Evolutionary conservation across 2,797 vertebrate genomes (phyloP).

Genomic region (Bufotes viridis): DNA sequence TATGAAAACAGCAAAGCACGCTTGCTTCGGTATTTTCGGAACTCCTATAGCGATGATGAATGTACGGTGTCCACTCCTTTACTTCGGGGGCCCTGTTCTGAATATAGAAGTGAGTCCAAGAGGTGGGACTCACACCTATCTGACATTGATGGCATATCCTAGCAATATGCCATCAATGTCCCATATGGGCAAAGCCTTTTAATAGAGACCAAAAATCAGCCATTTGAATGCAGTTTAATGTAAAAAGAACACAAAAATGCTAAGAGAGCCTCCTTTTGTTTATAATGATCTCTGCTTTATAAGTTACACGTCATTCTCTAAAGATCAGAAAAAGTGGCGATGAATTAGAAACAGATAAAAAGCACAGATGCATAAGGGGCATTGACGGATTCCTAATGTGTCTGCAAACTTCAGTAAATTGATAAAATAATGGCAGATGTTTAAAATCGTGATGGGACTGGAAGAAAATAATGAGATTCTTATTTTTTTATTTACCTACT

Average conservation of each 20-base stretch:
- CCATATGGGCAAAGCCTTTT: too few relatives aligned
- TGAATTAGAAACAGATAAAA: background rate
- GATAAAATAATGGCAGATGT: background rate
- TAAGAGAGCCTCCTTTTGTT: background rate
- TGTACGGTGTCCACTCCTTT: too few relatives aligned
- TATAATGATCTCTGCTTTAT: background rate
- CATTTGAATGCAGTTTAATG: background rate
- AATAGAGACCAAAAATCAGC: background rate
- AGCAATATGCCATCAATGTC: too few relatives aligned
- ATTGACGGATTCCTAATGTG: background rate
- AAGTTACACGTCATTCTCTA: background rate
- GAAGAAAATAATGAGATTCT: background rate
- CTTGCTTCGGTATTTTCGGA: too few relatives aligned
- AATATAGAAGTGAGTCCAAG: too few relatives aligned
- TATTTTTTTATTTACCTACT: constrained; percentile 27
- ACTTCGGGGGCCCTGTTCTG: too few relatives aligned
- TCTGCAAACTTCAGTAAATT: constrained; percentile 1
- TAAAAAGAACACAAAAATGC: background rate
- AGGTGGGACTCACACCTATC: too few relatives aligned
- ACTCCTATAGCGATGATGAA: too few relatives aligned
- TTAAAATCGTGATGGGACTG: constrained; percentile 11
- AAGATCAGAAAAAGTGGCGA: background rate
- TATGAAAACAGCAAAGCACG: too few relatives aligned
- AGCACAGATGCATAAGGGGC: background rate
- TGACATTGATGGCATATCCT: too few relatives aligned